Conservation (phyloP, 2,888 invertebrate species). For the Polyommatus iphigenia region DNA sequence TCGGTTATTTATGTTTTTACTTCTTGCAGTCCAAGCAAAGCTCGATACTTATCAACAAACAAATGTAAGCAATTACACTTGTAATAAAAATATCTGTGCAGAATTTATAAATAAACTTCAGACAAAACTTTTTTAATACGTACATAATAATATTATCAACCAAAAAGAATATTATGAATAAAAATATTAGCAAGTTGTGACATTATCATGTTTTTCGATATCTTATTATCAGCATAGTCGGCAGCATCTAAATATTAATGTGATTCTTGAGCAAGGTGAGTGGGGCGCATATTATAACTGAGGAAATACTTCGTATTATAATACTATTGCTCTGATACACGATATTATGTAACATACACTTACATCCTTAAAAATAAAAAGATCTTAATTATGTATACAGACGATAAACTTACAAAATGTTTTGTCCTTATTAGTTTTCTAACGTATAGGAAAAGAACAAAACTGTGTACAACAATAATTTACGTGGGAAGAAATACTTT, state of each 20-base stretch:
- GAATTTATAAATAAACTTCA: not conserved
- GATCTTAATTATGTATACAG: too few relatives aligned
- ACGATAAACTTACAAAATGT: too few relatives aligned
- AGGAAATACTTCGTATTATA: not conserved
- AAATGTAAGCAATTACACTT: not conserved
- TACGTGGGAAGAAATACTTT: too few relatives aligned
- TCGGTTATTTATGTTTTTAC: not conserved
- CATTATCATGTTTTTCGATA: conserved; percentile 26
- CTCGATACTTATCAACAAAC: not conserved
- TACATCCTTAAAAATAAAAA: too few relatives aligned
- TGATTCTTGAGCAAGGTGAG: conserved; percentile 18
- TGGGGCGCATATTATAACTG: not conserved
- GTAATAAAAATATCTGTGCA: not conserved
- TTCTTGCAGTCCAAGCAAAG: not conserved
- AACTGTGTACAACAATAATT: too few relatives aligned
- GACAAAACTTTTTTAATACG: not conserved
- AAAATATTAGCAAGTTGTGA: conserved; percentile 2
- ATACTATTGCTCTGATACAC: too few relatives aligned
- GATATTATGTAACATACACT: too few relatives aligned
- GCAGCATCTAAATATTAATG: conserved; percentile 28
- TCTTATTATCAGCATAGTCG: conserved; percentile 25
- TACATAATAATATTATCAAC: not conserved
- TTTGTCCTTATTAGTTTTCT: too few relatives aligned
- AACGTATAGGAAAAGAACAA: too few relatives aligned
- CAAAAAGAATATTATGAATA: not conserved